Percentiles rank a stretch among this genome's conserved stretches.
Evolutionary conservation across 2,888 invertebrate species (phyloP).

Genomic region (Cremastinae sp.): DNA sequence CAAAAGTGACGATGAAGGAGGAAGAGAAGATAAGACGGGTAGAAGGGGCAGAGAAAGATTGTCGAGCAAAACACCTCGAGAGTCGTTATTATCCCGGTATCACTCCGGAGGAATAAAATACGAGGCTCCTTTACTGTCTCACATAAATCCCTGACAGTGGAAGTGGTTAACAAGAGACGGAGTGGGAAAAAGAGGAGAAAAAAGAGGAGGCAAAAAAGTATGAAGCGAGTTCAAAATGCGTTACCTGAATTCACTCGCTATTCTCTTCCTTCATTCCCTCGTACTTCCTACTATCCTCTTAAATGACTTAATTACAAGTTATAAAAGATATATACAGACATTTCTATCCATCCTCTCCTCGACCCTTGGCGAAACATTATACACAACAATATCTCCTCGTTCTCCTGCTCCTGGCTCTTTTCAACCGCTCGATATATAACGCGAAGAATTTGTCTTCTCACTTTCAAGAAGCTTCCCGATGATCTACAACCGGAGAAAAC

Average conservation of each 20-base stretch:
- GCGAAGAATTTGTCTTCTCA: no score
- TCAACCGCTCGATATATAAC: no score
- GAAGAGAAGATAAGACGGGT: slow-evolving; percentile 16
- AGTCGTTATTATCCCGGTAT: slow-evolving; percentile 59
- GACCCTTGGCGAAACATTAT: slow-evolving; percentile 18
- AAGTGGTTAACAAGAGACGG: slow-evolving; percentile 52
- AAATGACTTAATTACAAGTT: slow-evolving; percentile 66
- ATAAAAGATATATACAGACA: slow-evolving; percentile 62
- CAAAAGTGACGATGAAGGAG: slow-evolving; percentile 34
- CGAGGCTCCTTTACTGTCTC: slow-evolving; percentile 63
- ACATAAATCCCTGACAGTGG: slow-evolving; percentile 62
- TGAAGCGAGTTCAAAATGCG: slow-evolving; percentile 41
- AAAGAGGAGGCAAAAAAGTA: slow-evolving; percentile 30
- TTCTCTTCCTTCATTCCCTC: slow-evolving; percentile 14
- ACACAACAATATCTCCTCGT: slow-evolving; percentile 37
- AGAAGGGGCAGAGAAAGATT: slow-evolving; percentile 51
- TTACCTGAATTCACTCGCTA: slow-evolving; percentile 47
- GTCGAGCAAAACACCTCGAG: slow-evolving; percentile 58
- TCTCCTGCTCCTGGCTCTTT: not conserved
- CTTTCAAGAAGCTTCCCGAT: slow-evolving; percentile 24
- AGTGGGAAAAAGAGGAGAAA: slow-evolving; percentile 24
- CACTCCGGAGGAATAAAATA: slow-evolving; percentile 63
- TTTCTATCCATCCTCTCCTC: slow-evolving; percentile 25
- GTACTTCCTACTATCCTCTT: slow-evolving; percentile 52
- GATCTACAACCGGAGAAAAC: slow-evolving; percentile 33